These are phyloP conservation scores for Lepus townsendii DNA, from an alignment of 2,797 vertebrate genomes.

Conservation along the genomic window DNA sequence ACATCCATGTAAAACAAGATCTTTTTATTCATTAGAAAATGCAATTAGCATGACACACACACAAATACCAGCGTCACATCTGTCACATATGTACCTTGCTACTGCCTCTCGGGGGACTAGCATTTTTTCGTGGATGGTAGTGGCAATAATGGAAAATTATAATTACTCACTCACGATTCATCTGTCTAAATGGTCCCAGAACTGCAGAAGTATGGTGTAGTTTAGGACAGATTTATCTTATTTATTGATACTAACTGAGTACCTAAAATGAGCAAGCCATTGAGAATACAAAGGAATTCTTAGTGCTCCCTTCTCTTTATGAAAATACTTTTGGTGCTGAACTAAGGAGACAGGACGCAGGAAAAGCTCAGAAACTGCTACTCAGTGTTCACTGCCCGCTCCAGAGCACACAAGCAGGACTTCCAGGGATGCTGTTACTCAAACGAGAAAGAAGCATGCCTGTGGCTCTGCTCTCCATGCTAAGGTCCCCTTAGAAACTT, in stretches of 20 bases:
- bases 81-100: background rate
- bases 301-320: background rate
- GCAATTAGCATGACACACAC: background rate
- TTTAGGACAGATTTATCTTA: background rate
- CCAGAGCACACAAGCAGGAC: background rate
- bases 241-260: background rate
- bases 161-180: background rate
- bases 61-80: background rate
- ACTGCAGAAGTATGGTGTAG: background rate
- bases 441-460: too few relatives aligned
- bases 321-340: background rate
- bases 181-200: too few relatives aligned
- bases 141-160: background rate
- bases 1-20: background rate
- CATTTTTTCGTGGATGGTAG: background rate
- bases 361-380: too few relatives aligned
- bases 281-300: background rate
- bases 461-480: too few relatives aligned
- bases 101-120: background rate
- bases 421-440: background rate
- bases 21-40: conserved; percentile 2
- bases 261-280: background rate
- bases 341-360: background rate
- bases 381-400: background rate
- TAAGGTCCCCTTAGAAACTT: background rate